Base-by-base conservation (phyloP, 1,140 invertebrate genomes). In the Brachionus angularis region DNA sequence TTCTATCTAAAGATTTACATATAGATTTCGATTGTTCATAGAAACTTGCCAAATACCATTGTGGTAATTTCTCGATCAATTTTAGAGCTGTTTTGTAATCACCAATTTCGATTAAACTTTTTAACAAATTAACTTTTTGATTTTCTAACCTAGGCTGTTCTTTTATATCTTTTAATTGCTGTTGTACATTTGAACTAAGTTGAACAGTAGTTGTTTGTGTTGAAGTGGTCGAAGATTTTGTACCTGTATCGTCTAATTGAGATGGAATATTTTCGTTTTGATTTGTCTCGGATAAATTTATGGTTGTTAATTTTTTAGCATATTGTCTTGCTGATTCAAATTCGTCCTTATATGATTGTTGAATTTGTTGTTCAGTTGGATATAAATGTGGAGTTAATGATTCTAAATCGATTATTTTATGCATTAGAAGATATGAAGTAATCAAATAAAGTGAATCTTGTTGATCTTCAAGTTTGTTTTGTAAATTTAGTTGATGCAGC, bases 51-150 rank as follows among this genome's bases (percentile, higher is more conserved):
- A 87, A 89, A 79, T 87, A 87, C 47, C 67, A 70, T 34, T 91
- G 88, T 1, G 94, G 94, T 69, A 96, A 84, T 62, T 87, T 85
- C 70, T 87, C 87, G 21, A 92, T 87, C 36, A 98, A 83, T 53
- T 85, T 84, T 64, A 87, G 83, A 7, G 90, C 91, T 76, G 89
- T 88, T 10, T 87, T 85, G 93, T 93, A 97, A 75, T 91, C 90
- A 18, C 91, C 93, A 73, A 96, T 86, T 74, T 87, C 85, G 3
- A 97, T 78, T 3, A 97, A 79, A 1, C 91, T 91, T 79, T 94
- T 89, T 77, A 90, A 89, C 4, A 98, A 82, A 39, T 91, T 89
- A 75, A 97, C 86, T 79, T 98, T 97, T 81, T 98, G 94, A 83
- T 98, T 97, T 50, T 74, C 36, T 18, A 52, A 31, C 27, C 50